Conservation (phyloP, 1,140 invertebrate genomes). For the Whitmania pigra region DNA sequence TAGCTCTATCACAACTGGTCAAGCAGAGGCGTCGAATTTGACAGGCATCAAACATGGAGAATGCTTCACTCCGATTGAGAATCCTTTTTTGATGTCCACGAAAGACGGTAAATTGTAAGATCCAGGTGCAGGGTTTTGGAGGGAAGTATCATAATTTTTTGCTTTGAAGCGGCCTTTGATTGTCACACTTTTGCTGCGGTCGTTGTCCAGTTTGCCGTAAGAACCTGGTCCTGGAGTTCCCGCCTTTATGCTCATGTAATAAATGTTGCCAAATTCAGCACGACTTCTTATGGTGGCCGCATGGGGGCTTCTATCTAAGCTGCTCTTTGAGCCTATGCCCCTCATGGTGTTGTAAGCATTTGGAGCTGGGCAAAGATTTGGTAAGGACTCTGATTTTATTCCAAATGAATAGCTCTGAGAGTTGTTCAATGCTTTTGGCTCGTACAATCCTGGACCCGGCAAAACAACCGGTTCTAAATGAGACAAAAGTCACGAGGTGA, state of each 20-base stretch:
- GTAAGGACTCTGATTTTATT: not conserved
- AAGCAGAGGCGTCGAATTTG: too few species aligned
- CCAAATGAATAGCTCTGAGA: not conserved
- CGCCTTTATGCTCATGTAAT: not conserved
- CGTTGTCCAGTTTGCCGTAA: not conserved
- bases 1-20: too few species aligned
- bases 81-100: conserved; percentile 1
- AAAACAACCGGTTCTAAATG: not conserved
- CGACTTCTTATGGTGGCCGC: not conserved
- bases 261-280: conserved; percentile 5
- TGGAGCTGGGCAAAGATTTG: conserved; percentile 1
- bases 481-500: too few species aligned
- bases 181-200: not conserved
- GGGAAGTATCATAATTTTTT: conserved; percentile 8
- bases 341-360: conserved; percentile 2
- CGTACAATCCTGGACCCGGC: not conserved
- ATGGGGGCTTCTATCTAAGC: not conserved
- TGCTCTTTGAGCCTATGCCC: not conserved
- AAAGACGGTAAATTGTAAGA: not conserved
- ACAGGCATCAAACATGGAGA: not conserved
- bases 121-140: conserved; percentile 7
- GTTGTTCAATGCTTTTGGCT: not conserved
- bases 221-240: conserved; percentile 1
- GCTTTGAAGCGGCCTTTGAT: not conserved
- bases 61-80: not conserved